A percentile compares a stretch with the other conserved stretches of the same genome.
Conservation (phyloP, 1,140 invertebrate species). For the Drosophila lowei region DNA sequence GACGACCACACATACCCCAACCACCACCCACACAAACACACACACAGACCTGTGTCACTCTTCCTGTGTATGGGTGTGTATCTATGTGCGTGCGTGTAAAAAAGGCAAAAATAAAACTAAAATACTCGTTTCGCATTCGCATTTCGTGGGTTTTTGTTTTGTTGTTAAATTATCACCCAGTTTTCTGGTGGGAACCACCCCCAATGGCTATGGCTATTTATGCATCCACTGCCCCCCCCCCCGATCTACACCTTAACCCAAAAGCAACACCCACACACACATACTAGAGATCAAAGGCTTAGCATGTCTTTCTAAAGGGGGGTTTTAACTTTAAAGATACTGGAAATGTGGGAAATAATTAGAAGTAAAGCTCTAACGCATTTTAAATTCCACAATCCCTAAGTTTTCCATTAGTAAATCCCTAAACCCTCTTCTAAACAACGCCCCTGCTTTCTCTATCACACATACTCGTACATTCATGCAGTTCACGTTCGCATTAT, state of each 20-base stretch:
- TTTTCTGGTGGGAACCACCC: slow-evolving; percentile 45
- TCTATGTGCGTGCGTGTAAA: slow-evolving; percentile 32
- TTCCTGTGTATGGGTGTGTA: slow-evolving; percentile 1
- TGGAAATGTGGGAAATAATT: no score
- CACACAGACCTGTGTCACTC: slow-evolving; percentile 29
- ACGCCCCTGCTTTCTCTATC: no score
- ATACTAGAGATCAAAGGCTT: neutral
- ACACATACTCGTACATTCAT: slow-evolving; percentile 6
- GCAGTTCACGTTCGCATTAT: slow-evolving; percentile 13
- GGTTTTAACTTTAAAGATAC: no score
- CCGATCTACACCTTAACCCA: slow-evolving; percentile 1
- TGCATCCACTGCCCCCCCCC: slow-evolving; percentile 41
- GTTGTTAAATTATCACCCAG: slow-evolving; percentile 77
- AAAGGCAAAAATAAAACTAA: slow-evolving; percentile 68
- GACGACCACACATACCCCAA: neutral
- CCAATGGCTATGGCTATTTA: slow-evolving; percentile 54
- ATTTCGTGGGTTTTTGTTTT: slow-evolving; percentile 55
- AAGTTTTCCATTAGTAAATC: no score
- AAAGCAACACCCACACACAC: slow-evolving; percentile 7
- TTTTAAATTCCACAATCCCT: no score
- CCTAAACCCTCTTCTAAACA: no score
- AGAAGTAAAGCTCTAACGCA: no score
- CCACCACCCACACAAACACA: slow-evolving; percentile 16
- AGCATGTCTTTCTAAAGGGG: no score
- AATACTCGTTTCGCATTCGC: slow-evolving; percentile 64